Evolutionary conservation across 2,888 invertebrate genomes (phyloP).

Genomic region (Pammene aurita): DNA sequence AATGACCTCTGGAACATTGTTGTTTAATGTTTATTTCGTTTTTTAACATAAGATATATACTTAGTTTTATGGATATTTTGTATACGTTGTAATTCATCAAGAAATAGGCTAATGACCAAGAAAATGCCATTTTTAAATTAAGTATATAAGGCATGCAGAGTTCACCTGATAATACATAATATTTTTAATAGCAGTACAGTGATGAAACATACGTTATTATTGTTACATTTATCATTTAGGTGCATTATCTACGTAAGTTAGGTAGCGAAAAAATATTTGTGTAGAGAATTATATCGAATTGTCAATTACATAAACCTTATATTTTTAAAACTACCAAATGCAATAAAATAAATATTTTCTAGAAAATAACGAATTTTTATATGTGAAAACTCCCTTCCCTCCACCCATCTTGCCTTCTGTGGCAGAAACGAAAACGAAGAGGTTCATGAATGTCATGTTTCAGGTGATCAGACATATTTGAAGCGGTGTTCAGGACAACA

Average conservation of each 20-base stretch:
- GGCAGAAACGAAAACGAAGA: too few relatives aligned
- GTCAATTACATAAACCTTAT: slow-evolving; percentile 33
- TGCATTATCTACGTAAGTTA: slow-evolving; percentile 3
- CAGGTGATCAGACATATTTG: too few relatives aligned
- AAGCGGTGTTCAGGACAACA: too few relatives aligned
- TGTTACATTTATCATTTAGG: neutral
- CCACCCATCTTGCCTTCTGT: too few relatives aligned
- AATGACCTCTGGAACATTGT: neutral
- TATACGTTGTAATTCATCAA: neutral
- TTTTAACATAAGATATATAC: neutral
- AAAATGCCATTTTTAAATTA: neutral
- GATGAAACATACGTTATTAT: neutral
- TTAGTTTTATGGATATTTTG: slow-evolving; percentile 4
- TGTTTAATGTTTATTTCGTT: neutral
- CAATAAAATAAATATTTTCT: slow-evolving; percentile 39
- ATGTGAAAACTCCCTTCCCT: too few relatives aligned
- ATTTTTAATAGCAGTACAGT: neutral
- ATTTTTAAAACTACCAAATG: slow-evolving; percentile 29
- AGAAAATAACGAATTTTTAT: neutral
- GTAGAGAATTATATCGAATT: slow-evolving; percentile 28
- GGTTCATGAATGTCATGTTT: too few relatives aligned
- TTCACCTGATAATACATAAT: neutral
- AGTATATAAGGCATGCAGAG: neutral
- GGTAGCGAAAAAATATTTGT: slow-evolving; percentile 10
- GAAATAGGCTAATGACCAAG: neutral